These are phyloP conservation scores for Araneus ventricosus DNA, from an alignment of 1,140 invertebrate species.

Conservation along the genomic window DNA sequence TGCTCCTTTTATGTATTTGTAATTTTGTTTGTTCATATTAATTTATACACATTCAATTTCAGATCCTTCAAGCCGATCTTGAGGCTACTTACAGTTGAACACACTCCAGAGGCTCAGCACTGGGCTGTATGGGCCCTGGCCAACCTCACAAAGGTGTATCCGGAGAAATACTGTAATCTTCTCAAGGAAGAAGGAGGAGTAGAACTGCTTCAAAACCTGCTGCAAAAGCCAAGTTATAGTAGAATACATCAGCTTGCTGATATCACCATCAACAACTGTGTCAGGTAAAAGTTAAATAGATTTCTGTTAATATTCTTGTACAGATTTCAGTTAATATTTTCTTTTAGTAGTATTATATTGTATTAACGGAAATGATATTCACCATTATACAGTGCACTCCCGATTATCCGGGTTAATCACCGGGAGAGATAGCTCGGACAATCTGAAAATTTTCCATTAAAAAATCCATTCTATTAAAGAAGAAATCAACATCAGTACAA, in stretches of 20 bases:
- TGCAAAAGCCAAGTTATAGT: slow-evolving; percentile 84
- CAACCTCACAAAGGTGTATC: slow-evolving; percentile 95
- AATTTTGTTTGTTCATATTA: not conserved
- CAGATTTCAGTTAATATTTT: too few species aligned
- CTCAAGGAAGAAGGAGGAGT: slow-evolving; percentile 92
- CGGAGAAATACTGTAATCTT: slow-evolving; percentile 93
- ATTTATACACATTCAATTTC: not conserved
- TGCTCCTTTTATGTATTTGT: not conserved
- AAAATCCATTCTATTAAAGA: too few species aligned
- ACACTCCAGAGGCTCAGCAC: slow-evolving; percentile 94
- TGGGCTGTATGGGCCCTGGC: slow-evolving; percentile 99
- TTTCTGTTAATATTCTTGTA: too few species aligned
- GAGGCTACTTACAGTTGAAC: slow-evolving; percentile 87
- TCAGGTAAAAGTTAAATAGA: slow-evolving; percentile 71
- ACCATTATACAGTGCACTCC: too few species aligned
- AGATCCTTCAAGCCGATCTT: slow-evolving; percentile 95
- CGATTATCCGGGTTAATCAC: too few species aligned
- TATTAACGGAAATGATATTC: too few species aligned
- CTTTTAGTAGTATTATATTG: too few species aligned
- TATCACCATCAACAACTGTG: slow-evolving; percentile 85
- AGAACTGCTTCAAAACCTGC: slow-evolving; percentile 85
- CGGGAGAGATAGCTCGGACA: too few species aligned
- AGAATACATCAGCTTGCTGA: slow-evolving; percentile 85
- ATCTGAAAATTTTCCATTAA: too few species aligned
- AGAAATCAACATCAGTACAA: too few species aligned